Percentiles rank a stretch among this genome's conserved stretches.
These are phyloP conservation scores for Trididemnum miniatum DNA, from an alignment of 23 tunicate species.

Conservation along the genomic window DNA sequence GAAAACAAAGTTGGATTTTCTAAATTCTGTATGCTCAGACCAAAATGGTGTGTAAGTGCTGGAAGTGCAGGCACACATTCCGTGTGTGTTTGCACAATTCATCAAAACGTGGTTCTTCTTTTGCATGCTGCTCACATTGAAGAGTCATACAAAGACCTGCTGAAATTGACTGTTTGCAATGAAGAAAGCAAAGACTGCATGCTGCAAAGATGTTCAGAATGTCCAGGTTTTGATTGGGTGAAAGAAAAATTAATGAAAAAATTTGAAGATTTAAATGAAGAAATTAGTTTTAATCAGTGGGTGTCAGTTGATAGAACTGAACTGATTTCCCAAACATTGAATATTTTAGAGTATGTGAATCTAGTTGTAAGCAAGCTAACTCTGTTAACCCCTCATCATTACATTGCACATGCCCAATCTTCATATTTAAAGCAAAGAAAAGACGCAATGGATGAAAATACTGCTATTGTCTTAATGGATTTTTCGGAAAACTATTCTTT, in stretches of 20 bases:
- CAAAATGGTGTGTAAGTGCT: not conserved
- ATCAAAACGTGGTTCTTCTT: conserved; percentile 20
- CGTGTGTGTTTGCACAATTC: not conserved
- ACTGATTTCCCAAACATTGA: too few relatives aligned
- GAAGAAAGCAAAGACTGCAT: not conserved
- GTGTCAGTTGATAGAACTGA: too few relatives aligned
- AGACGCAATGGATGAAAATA: not conserved
- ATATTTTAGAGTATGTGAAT: not conserved
- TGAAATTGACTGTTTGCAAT: not conserved
- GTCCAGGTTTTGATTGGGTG: not conserved
- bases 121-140: not conserved
- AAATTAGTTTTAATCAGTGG: not conserved
- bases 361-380: not conserved
- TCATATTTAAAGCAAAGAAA: not conserved
- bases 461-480: not conserved
- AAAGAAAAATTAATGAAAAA: not conserved
- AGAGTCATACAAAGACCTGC: not conserved
- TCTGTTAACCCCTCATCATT: not conserved
- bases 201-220: not conserved
- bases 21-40: not conserved
- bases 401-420: not conserved
- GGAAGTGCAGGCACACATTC: conserved; percentile 7
- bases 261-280: too few relatives aligned
- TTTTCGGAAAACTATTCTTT: conserved; percentile 14
- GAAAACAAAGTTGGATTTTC: conserved; percentile 7